Evolutionary conservation across 2,113 vertebrate genomes (phyloP).

Genomic region (Barbus barbus): DNA sequence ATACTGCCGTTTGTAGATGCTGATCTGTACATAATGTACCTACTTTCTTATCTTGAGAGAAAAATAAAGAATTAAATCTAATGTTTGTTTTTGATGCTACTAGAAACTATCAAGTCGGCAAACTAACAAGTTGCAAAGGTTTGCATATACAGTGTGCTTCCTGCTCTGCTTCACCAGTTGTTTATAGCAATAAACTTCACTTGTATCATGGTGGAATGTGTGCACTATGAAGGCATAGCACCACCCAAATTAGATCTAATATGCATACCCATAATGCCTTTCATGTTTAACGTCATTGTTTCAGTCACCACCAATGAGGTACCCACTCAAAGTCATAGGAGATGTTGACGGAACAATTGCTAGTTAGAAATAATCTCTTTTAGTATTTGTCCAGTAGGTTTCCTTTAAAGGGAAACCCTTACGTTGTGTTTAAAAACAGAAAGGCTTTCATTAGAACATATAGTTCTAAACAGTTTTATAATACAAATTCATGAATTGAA

Average conservation of each 20-base stretch:
- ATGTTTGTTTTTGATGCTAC: background rate
- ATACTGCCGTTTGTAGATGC: constrained; percentile 39
- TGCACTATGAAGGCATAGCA: background rate
- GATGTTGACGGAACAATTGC: background rate
- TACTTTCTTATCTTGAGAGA: constrained; percentile 32
- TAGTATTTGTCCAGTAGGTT: background rate
- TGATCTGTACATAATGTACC: constrained; percentile 45
- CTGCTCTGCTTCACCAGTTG: background rate
- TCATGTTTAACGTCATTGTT: background rate
- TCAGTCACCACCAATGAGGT: background rate
- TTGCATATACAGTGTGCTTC: background rate
- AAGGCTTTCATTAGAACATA: too few relatives aligned
- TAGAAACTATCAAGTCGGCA: constrained; percentile 2
- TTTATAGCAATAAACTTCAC: background rate
- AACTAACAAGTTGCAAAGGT: background rate
- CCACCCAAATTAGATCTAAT: background rate
- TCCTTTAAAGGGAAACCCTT: background rate
- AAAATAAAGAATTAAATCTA: constrained; percentile 31
- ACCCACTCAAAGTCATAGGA: background rate
- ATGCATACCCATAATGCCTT: constrained; percentile 2
- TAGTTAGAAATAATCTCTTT: background rate
- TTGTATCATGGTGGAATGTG: background rate
- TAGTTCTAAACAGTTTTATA: too few relatives aligned
- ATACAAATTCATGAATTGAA: too few relatives aligned
- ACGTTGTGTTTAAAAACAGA: background rate